Conservation (phyloP, 2,113 vertebrate species). For the Prionailurus bengalensis region DNA sequence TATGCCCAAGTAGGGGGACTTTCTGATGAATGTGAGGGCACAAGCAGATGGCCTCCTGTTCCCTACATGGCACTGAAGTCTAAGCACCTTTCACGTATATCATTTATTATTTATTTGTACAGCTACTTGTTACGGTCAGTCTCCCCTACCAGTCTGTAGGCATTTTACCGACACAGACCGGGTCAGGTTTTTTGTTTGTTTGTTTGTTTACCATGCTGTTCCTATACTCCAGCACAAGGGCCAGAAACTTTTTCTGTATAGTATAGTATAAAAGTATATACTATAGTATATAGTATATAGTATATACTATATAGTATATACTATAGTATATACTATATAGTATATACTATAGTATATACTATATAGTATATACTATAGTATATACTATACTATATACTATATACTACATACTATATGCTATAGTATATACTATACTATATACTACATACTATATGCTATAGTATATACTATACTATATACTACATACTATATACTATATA, state of each 20-base stretch:
- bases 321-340: too few relatives aligned
- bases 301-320: too few relatives aligned
- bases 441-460: too few relatives aligned
- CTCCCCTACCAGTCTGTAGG: neutral
- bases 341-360: too few relatives aligned
- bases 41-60: neutral
- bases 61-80: neutral
- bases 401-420: too few relatives aligned
- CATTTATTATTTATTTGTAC: neutral
- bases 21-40: neutral
- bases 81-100: neutral
- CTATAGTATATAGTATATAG: too few relatives aligned
- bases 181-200: neutral
- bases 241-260: neutral
- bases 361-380: too few relatives aligned
- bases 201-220: neutral
- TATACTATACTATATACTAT: too few relatives aligned
- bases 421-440: too few relatives aligned
- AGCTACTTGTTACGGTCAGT: neutral
- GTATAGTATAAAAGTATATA: too few relatives aligned
- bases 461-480: too few relatives aligned
- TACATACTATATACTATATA: too few relatives aligned
- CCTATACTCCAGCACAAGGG: neutral
- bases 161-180: neutral
- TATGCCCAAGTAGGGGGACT: neutral